These are phyloP conservation scores for Zaprionus nigranus DNA, from an alignment of 1,140 invertebrate genomes.

Conservation along the genomic window DNA sequence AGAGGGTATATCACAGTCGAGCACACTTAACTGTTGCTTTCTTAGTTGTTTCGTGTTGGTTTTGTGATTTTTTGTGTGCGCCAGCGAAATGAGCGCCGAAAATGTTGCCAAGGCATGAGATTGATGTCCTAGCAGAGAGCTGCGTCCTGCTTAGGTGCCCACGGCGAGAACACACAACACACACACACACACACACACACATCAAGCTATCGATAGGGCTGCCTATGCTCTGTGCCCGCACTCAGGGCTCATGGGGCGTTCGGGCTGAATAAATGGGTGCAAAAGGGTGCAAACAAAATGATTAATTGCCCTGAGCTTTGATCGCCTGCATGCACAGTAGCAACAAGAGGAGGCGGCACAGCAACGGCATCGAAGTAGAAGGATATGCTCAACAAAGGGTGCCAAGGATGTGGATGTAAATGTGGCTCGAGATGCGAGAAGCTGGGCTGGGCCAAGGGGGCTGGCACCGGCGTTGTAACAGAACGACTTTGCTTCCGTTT, in stretches of 20 bases:
- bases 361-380: constrained; percentile 42
- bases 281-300: constrained; percentile 82
- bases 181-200: neutral
- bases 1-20: neutral
- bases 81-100: constrained; percentile 67
- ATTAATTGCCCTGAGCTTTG: constrained; percentile 84
- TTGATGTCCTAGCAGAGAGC: constrained; percentile 58
- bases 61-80: constrained; percentile 23
- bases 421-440: constrained; percentile 35
- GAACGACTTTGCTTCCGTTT: constrained; percentile 83
- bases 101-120: constrained; percentile 71
- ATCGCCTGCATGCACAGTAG: constrained; percentile 76
- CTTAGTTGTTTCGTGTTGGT: constrained; percentile 5
- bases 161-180: constrained; percentile 20
- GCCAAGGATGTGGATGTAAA: constrained; percentile 69
- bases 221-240: neutral
- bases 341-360: constrained; percentile 47
- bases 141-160: constrained; percentile 48
- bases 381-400: constrained; percentile 76
- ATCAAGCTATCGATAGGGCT: constrained; percentile 1
- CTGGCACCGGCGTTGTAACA: constrained; percentile 74
- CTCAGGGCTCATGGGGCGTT: constrained; percentile 60
- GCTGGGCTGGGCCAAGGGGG: constrained; percentile 6
- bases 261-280: constrained; percentile 83
- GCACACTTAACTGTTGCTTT: neutral